Conservation (phyloP, 2,113 vertebrate genomes). For the Apus apus region DNA sequence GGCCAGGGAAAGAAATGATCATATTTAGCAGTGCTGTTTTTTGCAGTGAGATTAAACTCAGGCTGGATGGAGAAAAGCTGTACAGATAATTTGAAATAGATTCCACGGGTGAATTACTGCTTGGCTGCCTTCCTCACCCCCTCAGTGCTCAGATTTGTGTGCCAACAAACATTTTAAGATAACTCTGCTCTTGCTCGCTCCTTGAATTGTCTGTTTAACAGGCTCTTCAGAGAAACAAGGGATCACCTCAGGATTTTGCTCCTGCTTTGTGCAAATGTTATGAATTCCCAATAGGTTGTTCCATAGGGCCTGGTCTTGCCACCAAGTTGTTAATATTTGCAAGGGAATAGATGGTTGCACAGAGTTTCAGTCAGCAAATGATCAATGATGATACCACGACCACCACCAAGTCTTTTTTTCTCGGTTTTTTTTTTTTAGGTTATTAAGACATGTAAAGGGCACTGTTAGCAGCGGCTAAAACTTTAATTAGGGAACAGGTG, state of each 20-base stretch:
- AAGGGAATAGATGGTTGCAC: background rate
- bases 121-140: constrained; percentile 38
- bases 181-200: constrained; percentile 43
- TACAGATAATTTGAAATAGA: constrained; percentile 41
- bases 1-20: background rate
- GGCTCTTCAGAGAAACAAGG: constrained; percentile 43
- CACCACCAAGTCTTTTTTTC: rapidly evolving
- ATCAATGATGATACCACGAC: background rate
- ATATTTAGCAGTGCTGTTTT: background rate
- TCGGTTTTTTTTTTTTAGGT: background rate
- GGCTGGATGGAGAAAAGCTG: background rate
- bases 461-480: background rate
- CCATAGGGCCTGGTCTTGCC: background rate
- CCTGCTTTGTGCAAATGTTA: constrained; percentile 7
- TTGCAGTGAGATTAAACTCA: constrained; percentile 3
- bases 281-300: constrained; percentile 6
- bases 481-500: background rate
- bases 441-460: background rate
- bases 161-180: constrained; percentile 57
- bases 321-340: background rate
- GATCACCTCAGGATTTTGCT: constrained; percentile 43
- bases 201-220: constrained; percentile 47
- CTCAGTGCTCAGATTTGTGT: background rate
- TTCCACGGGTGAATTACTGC: constrained; percentile 3
- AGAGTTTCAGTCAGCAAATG: background rate